Base-by-base conservation (phyloP, 92 coral and sea anemone species). In the Heteractis magnifica region DNA sequence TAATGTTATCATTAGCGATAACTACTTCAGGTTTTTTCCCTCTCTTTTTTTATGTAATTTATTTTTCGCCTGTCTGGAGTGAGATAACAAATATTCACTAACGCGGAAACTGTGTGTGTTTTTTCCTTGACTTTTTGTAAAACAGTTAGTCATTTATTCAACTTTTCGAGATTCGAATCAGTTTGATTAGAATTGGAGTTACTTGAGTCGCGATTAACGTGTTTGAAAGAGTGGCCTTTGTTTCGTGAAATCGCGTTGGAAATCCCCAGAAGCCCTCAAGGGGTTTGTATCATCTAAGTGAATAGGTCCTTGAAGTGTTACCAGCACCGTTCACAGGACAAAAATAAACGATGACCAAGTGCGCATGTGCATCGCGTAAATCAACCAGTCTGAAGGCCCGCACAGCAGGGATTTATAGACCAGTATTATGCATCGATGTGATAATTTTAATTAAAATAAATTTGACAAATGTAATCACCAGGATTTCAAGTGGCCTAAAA, bases 211-310 rank as follows among this genome's bases (percentile, higher is more conserved):
- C 55, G 78, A 44, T 74, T 74, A 74, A 74, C 77, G 50, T 65
- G 56, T 16, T 81, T 65, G 70, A 48, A 70, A 81, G 41, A 65
- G 51, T 50, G 51, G 56, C 34, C 84, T 81, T 70, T 81, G 77
- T 81, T 49, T 81, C 51, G 74, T 70, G 52, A 81, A 81, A 81
- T 81, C 84, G 77, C 34, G 84, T 81, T 81, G 84, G 84, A 81
- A 81, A 81, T 81, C 84, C 84, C 77, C 84, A 58, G 73, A 81
- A 34, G 77, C 56, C 52, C 56, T 81, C 75, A 81, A 81, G 83
- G 77, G 70, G 60, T 81, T 81, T 19, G 65, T 81, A 52, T 65
- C 77, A 51, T 68, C 51, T 81, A 70, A 6, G 9, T 72, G 74
- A 82, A 82, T 82, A 48, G 79, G 71, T 62, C 49, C 86, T 72